These are phyloP conservation scores for Ceramica pisi DNA, from an alignment of 2,888 invertebrate genomes.

Conservation along the genomic window DNA sequence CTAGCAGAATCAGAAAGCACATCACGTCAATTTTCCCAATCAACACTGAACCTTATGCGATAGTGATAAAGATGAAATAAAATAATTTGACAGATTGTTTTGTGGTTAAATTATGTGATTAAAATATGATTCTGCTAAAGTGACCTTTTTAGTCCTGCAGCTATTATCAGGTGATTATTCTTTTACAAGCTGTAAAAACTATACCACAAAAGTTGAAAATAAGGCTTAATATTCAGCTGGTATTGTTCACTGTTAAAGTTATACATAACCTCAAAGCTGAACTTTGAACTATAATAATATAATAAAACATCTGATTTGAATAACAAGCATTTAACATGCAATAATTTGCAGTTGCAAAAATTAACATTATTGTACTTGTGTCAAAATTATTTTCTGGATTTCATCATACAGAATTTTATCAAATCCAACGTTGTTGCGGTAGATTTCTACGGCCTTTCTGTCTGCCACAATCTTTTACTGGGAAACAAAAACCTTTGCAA, in stretches of 20 bases:
- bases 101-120: too few relatives aligned
- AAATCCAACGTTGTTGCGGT: too few relatives aligned
- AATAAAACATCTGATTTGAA: slow-evolving; percentile 27
- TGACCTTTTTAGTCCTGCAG: too few relatives aligned
- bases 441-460: too few relatives aligned
- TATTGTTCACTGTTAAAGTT: background rate
- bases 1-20: too few relatives aligned
- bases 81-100: too few relatives aligned
- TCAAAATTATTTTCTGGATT: background rate
- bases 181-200: background rate
- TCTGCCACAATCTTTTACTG: too few relatives aligned
- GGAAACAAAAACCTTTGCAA: too few relatives aligned
- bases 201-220: background rate
- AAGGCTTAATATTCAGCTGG: background rate
- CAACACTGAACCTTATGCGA: too few relatives aligned
- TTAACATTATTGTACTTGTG: background rate
- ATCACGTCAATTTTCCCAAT: too few relatives aligned
- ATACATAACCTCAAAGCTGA: slow-evolving; percentile 38
- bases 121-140: too few relatives aligned
- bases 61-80: too few relatives aligned
- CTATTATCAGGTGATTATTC: background rate
- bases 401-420: slow-evolving; percentile 15
- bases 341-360: background rate
- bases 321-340: background rate
- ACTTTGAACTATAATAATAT: slow-evolving; percentile 24